A percentile compares a stretch with the other conserved stretches of the same genome.
Conservation (phyloP, 2,113 vertebrate species). For the Phalacrocorax pelagicus region DNA sequence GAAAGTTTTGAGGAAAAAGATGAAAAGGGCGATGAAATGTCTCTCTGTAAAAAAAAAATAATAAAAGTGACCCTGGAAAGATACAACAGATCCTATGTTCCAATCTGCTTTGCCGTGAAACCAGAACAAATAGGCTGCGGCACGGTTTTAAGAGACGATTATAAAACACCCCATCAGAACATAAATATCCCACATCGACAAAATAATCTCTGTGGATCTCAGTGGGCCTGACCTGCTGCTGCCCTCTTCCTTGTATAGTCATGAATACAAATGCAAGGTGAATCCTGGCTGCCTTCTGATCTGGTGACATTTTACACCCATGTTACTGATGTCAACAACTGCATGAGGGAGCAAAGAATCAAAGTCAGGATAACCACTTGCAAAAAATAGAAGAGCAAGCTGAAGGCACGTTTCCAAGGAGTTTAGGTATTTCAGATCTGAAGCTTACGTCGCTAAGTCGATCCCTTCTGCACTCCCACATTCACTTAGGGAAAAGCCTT, state of each 20-base stretch:
- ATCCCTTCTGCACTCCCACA: not conserved
- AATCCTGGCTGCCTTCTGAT: constrained; percentile 43
- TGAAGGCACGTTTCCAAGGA: not conserved
- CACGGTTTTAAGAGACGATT: constrained; percentile 35
- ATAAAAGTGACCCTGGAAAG: not conserved
- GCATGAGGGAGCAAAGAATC: constrained; percentile 37
- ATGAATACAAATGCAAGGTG: constrained; percentile 67
- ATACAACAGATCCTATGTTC: not conserved
- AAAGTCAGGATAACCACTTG: constrained; percentile 4
- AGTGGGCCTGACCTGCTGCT: constrained; percentile 43
- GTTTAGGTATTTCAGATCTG: constrained; percentile 12
- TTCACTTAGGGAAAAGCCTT: not conserved
- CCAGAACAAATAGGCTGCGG: not conserved
- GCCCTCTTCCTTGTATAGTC: constrained; percentile 58
- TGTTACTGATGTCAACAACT: constrained; percentile 63
- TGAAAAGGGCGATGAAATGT: accelerated
- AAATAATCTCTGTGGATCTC: constrained; percentile 60
- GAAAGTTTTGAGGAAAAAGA: not conserved
- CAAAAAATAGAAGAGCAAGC: constrained; percentile 23
- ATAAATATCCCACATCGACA: constrained; percentile 56
- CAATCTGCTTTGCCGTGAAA: not conserved
- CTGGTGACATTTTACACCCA: constrained; percentile 41
- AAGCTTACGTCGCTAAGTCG: not conserved
- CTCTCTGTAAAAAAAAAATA: not conserved
- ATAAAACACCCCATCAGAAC: constrained; percentile 55